Evolutionary conservation across 2,888 invertebrate species (phyloP), one percentile per base, ranked within the genome.

Genomic region (Sussaba pulchella): DNA sequence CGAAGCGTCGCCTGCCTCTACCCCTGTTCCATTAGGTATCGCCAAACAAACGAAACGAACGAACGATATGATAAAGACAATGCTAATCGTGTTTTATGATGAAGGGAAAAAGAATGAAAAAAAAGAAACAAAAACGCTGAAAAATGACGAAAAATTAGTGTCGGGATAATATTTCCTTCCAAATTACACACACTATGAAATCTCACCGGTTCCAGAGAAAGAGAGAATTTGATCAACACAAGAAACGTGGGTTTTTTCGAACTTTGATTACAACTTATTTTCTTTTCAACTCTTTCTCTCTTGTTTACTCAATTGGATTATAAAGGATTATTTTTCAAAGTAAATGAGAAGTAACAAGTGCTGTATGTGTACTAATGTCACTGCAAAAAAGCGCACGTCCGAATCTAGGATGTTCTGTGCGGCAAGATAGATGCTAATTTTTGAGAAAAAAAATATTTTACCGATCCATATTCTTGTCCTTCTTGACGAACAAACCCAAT

Each of bases 1-100:
- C 91, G 86, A 92, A 92, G 86, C 92, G 91, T 89, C 92, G 92
- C 85, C 92, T 92, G 92, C 92, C 92, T 91, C 92, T 91, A 90
- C 91, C 91, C 91, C 91, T 89, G 89, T 92, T 92, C 91, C 91
- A 92, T 91, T 92, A 92, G 89, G 89, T 90, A 91, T 87, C 86
- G 87, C 85, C 88, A 88, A 86, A 88, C 87, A 82, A 86, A 71
- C 77, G 76, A 76, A 77, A 73, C 69, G 66, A 72, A 61, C 78
- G 67, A 76, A 61, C 81, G 69, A 77, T 66, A 69, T 50, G 39
- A 41, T 63, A 73, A 61, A 64, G 4, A 6, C 31, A 31, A 31
- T 31, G 31, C 2, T 31, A 31, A 31, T 5, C 6, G 31, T 2
- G 6, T 31, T 5, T 5, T 2, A 61, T 66, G 47, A 63, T 12